These are phyloP conservation scores for Metopolophium dirhodum DNA, from an alignment of 1,140 invertebrate species.

Conservation along the genomic window DNA sequence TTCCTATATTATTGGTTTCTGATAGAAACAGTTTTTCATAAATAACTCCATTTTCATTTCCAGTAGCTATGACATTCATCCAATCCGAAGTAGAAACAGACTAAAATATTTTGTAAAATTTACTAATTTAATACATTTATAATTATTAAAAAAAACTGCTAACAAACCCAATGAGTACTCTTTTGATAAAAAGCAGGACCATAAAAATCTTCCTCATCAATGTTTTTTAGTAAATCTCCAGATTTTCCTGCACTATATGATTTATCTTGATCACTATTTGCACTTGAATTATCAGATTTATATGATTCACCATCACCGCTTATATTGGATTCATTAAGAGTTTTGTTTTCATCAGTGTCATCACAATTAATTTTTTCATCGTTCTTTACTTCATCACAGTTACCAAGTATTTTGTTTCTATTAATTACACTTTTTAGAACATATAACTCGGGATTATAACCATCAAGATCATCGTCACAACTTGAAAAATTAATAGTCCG, in stretches of 20 bases:
- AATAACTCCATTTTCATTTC: constrained; percentile 38
- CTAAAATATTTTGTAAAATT: constrained; percentile 1
- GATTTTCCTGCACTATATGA: background rate
- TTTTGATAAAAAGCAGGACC: constrained; percentile 43
- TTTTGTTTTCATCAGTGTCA: background rate
- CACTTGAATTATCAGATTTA: background rate
- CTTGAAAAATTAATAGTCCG: constrained; percentile 45
- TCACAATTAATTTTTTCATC: background rate
- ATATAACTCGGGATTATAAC: constrained; percentile 45
- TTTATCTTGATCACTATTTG: constrained; percentile 25
- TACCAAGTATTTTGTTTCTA: background rate
- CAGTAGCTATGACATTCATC: constrained; percentile 51
- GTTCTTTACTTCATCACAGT: background rate
- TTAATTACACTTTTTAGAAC: constrained; percentile 18
- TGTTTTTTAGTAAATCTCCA: background rate
- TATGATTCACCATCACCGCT: constrained; percentile 17
- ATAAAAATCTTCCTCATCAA: constrained; percentile 41
- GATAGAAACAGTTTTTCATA: constrained; percentile 35
- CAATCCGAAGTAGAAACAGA: constrained; percentile 44
- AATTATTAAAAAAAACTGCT: background rate
- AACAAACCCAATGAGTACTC: constrained; percentile 48
- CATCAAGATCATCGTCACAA: constrained; percentile 29
- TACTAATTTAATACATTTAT: background rate
- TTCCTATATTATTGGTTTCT: constrained; percentile 12
- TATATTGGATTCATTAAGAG: background rate